Conservation (phyloP, 2,113 vertebrate species). For the Trinectes maculatus region DNA sequence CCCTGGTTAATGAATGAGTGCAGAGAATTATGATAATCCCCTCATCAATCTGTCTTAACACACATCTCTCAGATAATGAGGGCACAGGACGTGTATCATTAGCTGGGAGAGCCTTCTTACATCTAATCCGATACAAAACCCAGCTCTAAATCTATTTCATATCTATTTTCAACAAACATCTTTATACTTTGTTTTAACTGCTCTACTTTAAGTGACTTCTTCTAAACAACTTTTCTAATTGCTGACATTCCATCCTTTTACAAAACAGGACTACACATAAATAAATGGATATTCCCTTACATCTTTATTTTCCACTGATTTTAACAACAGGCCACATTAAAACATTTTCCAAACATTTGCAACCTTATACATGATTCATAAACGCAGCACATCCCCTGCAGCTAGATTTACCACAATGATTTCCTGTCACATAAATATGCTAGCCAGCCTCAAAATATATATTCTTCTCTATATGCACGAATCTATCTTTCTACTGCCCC, state of each 20-base stretch:
- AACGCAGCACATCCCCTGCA: constrained; percentile 21
- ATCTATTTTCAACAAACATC: background rate
- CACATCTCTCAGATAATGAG: background rate
- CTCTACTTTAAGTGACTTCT: background rate
- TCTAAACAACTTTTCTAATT: background rate
- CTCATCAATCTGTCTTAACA: constrained; percentile 14
- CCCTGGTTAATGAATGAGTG: constrained; percentile 5
- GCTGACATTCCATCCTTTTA: background rate
- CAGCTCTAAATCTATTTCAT: too few species aligned
- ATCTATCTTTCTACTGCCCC: constrained; percentile 16
- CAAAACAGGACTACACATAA: too few species aligned
- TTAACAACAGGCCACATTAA: background rate
- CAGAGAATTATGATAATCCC: constrained; percentile 17
- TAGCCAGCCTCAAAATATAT: constrained; percentile 4
- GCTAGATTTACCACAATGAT: constrained; percentile 29
- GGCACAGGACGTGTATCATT: background rate
- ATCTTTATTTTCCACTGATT: constrained; percentile 16
- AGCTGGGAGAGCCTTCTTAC: constrained; percentile 6
- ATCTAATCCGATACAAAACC: constrained; percentile 26
- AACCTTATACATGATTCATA: constrained; percentile 16
- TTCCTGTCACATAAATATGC: constrained; percentile 10
- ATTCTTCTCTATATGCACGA: background rate
- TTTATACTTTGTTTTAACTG: background rate
- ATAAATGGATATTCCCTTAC: too few species aligned
- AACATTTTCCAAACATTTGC: constrained; percentile 9